Evolutionary conservation across 2,113 vertebrate genomes (phyloP).

Genomic region (Bubo bubo): DNA sequence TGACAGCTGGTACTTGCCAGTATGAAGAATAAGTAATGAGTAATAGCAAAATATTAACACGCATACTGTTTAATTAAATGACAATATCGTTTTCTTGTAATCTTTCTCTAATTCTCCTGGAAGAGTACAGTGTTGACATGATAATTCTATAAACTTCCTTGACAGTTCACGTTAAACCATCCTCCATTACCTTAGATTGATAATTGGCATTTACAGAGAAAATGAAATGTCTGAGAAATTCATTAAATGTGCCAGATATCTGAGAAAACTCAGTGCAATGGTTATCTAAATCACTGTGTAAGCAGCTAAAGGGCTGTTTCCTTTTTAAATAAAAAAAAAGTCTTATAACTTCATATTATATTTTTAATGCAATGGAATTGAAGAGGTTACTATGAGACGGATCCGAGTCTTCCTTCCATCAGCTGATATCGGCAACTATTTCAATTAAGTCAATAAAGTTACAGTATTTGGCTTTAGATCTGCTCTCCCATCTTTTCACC

Average conservation of each 20-base stretch:
- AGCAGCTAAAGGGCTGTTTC: background rate
- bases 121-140: slow-evolving; percentile 62
- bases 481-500: background rate
- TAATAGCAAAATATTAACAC: slow-evolving; percentile 66
- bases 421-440: background rate
- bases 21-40: slow-evolving; percentile 62
- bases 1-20: slow-evolving; percentile 47
- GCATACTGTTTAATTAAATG: slow-evolving; percentile 66
- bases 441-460: background rate
- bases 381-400: background rate
- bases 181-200: slow-evolving; percentile 53
- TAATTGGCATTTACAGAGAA: slow-evolving; percentile 69
- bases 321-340: background rate
- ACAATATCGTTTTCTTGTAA: slow-evolving; percentile 71
- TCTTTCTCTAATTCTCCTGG: slow-evolving; percentile 61
- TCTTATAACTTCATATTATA: background rate
- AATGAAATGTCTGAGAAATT: slow-evolving; percentile 29
- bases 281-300: background rate
- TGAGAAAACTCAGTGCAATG: background rate
- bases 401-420: background rate
- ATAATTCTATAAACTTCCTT: slow-evolving; percentile 75
- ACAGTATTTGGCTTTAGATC: background rate
- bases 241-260: background rate
- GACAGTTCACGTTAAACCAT: slow-evolving; percentile 69
- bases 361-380: background rate